Evolutionary conservation across 2,113 vertebrate species (phyloP).

Genomic region (Alouatta palliata): DNA sequence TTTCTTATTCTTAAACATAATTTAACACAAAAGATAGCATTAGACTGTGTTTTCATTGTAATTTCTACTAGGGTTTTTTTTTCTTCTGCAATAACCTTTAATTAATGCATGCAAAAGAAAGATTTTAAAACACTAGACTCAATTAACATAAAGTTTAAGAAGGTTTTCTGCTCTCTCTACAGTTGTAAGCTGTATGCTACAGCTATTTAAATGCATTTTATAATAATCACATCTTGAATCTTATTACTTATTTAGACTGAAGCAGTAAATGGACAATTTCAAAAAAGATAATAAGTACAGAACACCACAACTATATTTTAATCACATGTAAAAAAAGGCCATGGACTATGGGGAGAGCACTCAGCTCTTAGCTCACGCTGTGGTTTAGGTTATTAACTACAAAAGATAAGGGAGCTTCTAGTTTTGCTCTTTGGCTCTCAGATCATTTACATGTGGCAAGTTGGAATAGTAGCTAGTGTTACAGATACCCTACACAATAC

Average conservation of each 20-base stretch:
- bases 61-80: not conserved
- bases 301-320: not conserved
- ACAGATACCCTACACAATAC: not conserved
- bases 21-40: not conserved
- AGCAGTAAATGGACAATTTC: not conserved
- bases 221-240: not conserved
- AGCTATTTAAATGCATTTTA: not conserved
- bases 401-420: not conserved
- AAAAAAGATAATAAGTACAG: not conserved
- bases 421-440: not conserved
- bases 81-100: not conserved
- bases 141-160: not conserved
- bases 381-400: not conserved
- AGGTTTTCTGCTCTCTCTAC: not conserved
- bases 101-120: not conserved
- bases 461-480: accelerated
- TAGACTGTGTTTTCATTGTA: not conserved
- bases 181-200: not conserved
- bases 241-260: not conserved
- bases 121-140: not conserved
- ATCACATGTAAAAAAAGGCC: not conserved
- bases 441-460: not conserved
- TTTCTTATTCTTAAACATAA: conserved; percentile 8
- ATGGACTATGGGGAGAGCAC: not conserved
- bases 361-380: not conserved